Evolutionary conservation across 2,113 vertebrate genomes (phyloP), one percentile per base, ranked within the genome.

Genomic region (Copsychus sechellarum): DNA sequence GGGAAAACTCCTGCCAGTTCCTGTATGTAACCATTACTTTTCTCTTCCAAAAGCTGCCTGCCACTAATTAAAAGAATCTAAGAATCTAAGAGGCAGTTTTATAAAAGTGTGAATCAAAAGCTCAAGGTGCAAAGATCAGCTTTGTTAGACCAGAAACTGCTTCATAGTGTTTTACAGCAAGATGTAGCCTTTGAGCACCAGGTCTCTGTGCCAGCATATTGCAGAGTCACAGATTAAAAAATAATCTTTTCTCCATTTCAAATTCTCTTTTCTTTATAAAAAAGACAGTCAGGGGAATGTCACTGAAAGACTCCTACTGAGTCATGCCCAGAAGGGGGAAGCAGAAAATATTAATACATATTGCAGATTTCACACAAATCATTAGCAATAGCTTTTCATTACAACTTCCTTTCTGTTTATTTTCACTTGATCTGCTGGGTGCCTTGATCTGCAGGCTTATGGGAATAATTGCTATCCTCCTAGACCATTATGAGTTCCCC

Each of bases 61-160:
- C 53, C 57, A 67, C 93, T 96, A 96, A 96, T 96, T 97, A 96
- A 95, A 96, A 88, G 95, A 93, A 94, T 93, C 88, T 83, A 92
- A 94, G 64, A 90, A 94, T 92, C 76, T 86, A 88, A 95, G 72
- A 95, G 69, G 51, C 53, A 84, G 69, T 84, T 96, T 94, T 96
- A 86, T 74, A 92, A 94, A 96, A 72, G 69, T 24, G 60, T 71
- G 80, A 93, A 93, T 95, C 94, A 92, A 96, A 96, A 92, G 82
- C 48, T 88, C 66, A 61, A 92, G 80, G 88, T 92, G 86, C 60
- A 93, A 82, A 92, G 95, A 86, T 96, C 85, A 64, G 34, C 28
- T 74, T 69, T 96, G 93, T 83, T 91, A 81, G 91, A 88, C 76
- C 45, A 81, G 67, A 93, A 96, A 86, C 31, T 65, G 90, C 53